Percentiles rank a stretch among this genome's conserved stretches.
Conservation (phyloP, 2,888 invertebrate species). For the Diloba caeruleocephala region DNA sequence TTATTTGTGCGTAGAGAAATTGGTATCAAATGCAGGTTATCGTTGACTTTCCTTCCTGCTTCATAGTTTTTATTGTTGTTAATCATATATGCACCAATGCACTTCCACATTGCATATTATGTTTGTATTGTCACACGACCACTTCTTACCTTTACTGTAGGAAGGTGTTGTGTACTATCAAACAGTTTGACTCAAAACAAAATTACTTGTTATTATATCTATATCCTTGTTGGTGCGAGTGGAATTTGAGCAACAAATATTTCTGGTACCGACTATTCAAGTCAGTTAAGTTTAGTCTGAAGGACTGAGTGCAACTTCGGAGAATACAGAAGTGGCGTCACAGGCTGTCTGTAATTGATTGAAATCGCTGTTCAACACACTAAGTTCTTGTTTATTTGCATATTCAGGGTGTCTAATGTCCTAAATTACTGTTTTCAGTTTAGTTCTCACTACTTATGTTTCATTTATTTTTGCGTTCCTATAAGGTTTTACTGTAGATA, state of each 20-base stretch:
- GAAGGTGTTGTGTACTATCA: constrained; percentile 28
- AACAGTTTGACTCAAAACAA: constrained; percentile 21
- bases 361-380: too few relatives aligned
- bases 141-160: constrained; percentile 9
- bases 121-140: constrained; percentile 28
- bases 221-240: constrained; percentile 11
- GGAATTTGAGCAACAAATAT: not conserved
- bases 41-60: constrained; percentile 43
- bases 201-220: constrained; percentile 20
- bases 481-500: too few relatives aligned
- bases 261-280: too few relatives aligned
- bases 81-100: constrained; percentile 31
- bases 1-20: constrained; percentile 13
- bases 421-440: too few relatives aligned
- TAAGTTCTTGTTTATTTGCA: too few relatives aligned
- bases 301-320: too few relatives aligned
- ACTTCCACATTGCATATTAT: constrained; percentile 34
- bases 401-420: too few relatives aligned
- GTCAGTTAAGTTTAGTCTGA: too few relatives aligned
- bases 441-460: too few relatives aligned
- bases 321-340: too few relatives aligned
- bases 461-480: too few relatives aligned
- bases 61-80: constrained; percentile 23
- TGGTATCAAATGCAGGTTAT: constrained; percentile 18
- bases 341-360: too few relatives aligned